Percentiles rank a stretch among this genome's conserved stretches.
Evolutionary conservation across 2,797 vertebrate genomes (phyloP).

Genomic region (Enteromius unitaeniatus): DNA sequence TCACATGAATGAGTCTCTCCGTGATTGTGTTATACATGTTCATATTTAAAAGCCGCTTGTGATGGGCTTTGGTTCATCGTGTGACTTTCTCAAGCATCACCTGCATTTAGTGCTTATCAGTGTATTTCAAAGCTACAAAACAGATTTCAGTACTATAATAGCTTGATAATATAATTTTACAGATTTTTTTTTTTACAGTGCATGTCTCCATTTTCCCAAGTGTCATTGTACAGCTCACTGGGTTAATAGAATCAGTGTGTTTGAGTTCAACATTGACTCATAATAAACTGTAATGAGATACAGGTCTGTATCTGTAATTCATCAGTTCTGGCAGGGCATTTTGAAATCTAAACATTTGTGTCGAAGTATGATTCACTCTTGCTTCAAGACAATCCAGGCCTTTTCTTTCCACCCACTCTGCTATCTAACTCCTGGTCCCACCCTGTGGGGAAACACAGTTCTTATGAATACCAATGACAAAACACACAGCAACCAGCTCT

Average conservation of each 20-base stretch:
- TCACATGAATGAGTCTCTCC: too few species aligned
- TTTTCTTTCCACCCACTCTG: conserved; percentile 16
- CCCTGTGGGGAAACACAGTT: conserved; percentile 10
- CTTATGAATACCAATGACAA: conserved; percentile 31
- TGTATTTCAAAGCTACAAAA: too few species aligned
- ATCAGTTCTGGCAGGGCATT: conserved; percentile 18
- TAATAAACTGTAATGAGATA: conserved; percentile 23
- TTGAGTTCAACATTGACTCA: neutral
- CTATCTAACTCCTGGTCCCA: conserved; percentile 23
- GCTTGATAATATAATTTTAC: too few species aligned
- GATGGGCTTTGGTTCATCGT: too few species aligned
- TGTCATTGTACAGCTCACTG: conserved; percentile 8
- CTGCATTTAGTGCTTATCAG: too few species aligned
- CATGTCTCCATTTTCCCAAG: neutral
- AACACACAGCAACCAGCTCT: conserved; percentile 5
- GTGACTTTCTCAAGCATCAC: too few species aligned
- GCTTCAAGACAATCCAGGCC: neutral
- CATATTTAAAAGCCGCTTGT: too few species aligned
- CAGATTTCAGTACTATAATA: too few species aligned
- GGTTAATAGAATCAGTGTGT: neutral
- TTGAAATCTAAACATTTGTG: conserved; percentile 43
- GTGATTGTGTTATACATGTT: too few species aligned
- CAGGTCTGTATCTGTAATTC: neutral
- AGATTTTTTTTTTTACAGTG: too few species aligned
- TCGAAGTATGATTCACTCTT: conserved; percentile 28